Conservation (phyloP, 2,888 invertebrate species). For the Lottia gigantea region DNA sequence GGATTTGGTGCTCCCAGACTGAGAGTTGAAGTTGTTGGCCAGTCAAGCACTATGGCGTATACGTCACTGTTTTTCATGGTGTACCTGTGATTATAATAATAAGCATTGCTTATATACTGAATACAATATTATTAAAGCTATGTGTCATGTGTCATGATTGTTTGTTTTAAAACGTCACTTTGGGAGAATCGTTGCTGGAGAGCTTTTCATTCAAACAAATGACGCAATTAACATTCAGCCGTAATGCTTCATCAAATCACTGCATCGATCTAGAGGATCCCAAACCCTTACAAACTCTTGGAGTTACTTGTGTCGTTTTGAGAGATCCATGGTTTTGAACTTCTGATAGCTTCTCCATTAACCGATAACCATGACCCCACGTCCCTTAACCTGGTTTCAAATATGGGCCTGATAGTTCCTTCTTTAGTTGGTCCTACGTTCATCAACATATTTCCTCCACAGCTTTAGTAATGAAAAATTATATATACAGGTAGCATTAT, state of each 20-base stretch:
- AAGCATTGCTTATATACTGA: too few relatives aligned
- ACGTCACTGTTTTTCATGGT: conserved; percentile 66
- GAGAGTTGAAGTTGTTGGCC: conserved; percentile 76
- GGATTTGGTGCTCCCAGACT: conserved; percentile 69
- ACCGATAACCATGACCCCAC: conserved; percentile 82
- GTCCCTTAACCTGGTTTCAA: conserved; percentile 82
- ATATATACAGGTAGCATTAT: neutral
- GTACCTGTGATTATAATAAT: conserved; percentile 38
- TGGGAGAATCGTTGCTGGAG: too few relatives aligned
- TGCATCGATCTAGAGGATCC: too few relatives aligned
- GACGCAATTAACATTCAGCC: too few relatives aligned
- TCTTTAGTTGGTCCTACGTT: conserved; percentile 91
- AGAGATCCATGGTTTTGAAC: conserved; percentile 78
- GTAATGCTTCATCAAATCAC: too few relatives aligned
- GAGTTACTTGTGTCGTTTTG: conserved; percentile 80
- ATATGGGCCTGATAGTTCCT: conserved; percentile 85
- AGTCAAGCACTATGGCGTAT: conserved; percentile 78
- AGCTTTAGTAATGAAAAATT: neutral
- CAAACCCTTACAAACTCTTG: conserved; percentile 77
- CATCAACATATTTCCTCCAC: conserved; percentile 75
- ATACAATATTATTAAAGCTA: too few relatives aligned
- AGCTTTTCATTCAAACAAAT: too few relatives aligned
- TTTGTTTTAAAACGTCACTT: too few relatives aligned
- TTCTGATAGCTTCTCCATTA: conserved; percentile 89
- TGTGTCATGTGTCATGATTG: too few relatives aligned